Evolutionary conservation across 2,797 vertebrate species (phyloP).

Genomic region (Dipus sagitta): DNA sequence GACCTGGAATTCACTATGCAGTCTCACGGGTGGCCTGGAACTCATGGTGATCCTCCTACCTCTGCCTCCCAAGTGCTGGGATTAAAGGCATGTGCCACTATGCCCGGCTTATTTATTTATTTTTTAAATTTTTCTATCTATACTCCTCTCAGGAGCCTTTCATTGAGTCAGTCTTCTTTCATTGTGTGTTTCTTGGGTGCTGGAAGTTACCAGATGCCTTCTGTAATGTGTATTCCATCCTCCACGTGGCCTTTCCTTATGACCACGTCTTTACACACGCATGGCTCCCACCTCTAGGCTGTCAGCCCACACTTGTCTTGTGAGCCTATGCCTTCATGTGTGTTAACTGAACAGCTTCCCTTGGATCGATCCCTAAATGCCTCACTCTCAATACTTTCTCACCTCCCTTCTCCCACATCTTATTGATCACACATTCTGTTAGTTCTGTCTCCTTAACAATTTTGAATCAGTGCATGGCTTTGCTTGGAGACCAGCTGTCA

Average conservation of each 20-base stretch:
- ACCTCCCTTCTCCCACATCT: too few relatives aligned
- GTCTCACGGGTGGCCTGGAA: too few relatives aligned
- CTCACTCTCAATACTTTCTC: neutral
- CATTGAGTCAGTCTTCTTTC: neutral
- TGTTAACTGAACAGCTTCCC: too few relatives aligned
- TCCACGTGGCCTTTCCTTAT: neutral
- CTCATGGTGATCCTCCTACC: too few relatives aligned
- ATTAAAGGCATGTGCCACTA: too few relatives aligned
- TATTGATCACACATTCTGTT: neutral
- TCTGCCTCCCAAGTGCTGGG: too few relatives aligned
- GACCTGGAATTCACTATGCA: too few relatives aligned
- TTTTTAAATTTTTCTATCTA: neutral
- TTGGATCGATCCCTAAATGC: neutral
- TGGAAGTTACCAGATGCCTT: neutral
- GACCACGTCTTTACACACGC: fast-evolving
- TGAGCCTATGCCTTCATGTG: neutral
- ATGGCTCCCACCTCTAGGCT: neutral
- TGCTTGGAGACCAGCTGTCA: neutral
- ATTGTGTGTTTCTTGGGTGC: neutral
- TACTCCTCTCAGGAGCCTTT: neutral
- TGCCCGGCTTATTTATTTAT: neutral
- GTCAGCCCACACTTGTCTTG: neutral
- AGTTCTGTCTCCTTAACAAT: neutral
- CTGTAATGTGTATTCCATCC: neutral
- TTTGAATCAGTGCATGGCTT: neutral